Conservation (phyloP, 2,888 invertebrate genomes). For the Ophioninae sp. region DNA sequence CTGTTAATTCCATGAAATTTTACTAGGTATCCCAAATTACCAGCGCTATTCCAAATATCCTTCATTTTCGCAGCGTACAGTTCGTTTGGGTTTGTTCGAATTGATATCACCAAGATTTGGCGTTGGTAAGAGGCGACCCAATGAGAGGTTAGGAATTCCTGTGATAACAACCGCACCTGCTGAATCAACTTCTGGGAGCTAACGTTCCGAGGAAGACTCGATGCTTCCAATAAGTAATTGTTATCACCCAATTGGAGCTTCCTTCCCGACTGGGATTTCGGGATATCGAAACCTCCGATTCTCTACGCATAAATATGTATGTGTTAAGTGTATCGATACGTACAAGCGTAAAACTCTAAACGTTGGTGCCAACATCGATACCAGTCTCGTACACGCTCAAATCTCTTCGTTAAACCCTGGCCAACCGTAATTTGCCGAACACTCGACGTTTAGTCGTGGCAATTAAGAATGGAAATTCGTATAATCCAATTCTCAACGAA, state of each 20-base stretch:
- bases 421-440: slow-evolving; percentile 36
- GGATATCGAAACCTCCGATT: slow-evolving; percentile 38
- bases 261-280: slow-evolving; percentile 29
- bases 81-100: too few relatives aligned
- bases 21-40: too few relatives aligned
- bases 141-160: not conserved
- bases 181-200: too few relatives aligned
- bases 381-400: slow-evolving; percentile 21
- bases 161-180: too few relatives aligned
- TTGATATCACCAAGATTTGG: too few relatives aligned
- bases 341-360: not conserved
- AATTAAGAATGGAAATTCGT: slow-evolving; percentile 53
- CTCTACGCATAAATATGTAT: not conserved
- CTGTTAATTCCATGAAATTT: too few relatives aligned
- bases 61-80: too few relatives aligned
- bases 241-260: slow-evolving; percentile 37
- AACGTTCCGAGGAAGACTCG: slow-evolving; percentile 22
- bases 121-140: not conserved
- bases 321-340: not conserved
- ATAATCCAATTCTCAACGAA: slow-evolving; percentile 3
- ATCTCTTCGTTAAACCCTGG: slow-evolving; percentile 44
- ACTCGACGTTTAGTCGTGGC: slow-evolving; percentile 26
- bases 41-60: too few relatives aligned
- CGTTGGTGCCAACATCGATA: slow-evolving; percentile 19
- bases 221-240: slow-evolving; percentile 52